Base-by-base conservation (phyloP, 2,888 invertebrate species). In the Sphaerophoria rueppellii region DNA sequence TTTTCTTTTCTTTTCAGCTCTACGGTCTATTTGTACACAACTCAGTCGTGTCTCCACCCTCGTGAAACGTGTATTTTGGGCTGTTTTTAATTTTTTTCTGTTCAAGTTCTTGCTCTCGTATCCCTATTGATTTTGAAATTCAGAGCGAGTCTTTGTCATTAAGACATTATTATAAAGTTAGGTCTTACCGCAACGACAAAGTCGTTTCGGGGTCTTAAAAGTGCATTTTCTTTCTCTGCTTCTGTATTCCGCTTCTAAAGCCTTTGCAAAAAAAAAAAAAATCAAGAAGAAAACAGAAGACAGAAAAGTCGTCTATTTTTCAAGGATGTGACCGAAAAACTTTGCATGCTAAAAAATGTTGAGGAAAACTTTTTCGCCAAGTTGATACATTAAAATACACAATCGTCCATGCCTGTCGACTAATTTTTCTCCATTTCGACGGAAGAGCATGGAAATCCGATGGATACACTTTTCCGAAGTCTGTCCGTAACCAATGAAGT, bases 121-220 rank as follows among this genome's bases (percentile, higher is more conserved):
- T 83, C 80, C 57, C 69, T 85, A 85, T 85, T 85, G 81, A 85
- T 85, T 85, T 85, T 80, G 81, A 70, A 85, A 85, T 85, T 85
- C 85, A 60, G 70, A 73, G 72, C 85, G 69, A 85, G 85, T 85
- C 81, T 14, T 73, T 77, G 85, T 81, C 81, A 85, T 85, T 85
- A 85, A 85, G 85, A 85, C 85, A 81, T 85, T 85, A 85, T 85
- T 85, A 85, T 85, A 85, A 85, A 85, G 85, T 85, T 85, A 76
- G 85, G 85, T 77, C 76, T 85, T 85, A 76, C 81, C 81, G 40
- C 76, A 76, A 81, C 81, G 81, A 75, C 85, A 72, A 81, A 60
- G 71, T 72, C 75, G 74, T 82, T 82, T 74, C 50, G 60, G 48
- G 79, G 80, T 83, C 79, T 83, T 83, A 83, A 83, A 83, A 83